These are phyloP conservation scores for Hypanus sabinus DNA, from an alignment of 2,113 vertebrate genomes.

Conservation along the genomic window DNA sequence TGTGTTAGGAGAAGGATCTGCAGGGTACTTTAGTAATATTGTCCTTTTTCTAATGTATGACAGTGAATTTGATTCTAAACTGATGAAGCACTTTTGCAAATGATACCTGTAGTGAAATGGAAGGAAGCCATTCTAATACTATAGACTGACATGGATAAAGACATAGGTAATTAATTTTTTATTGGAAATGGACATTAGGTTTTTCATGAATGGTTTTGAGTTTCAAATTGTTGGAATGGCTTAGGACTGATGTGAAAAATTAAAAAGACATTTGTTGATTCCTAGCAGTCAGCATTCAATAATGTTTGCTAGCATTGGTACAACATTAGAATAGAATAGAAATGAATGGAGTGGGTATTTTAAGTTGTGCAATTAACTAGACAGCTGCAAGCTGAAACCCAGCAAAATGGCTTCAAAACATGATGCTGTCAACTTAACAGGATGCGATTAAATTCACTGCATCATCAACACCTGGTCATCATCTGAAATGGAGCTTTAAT, in stretches of 20 bases:
- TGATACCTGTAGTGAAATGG: background rate
- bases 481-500: no score
- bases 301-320: background rate
- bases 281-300: background rate
- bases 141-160: background rate
- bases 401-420: background rate
- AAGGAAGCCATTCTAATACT: background rate
- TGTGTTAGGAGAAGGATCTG: background rate
- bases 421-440: background rate
- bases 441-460: background rate
- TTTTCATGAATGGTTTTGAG: background rate
- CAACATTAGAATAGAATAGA: background rate
- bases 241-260: background rate
- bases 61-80: background rate
- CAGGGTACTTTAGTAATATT: background rate
- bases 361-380: background rate
- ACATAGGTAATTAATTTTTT: background rate
- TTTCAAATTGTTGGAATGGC: background rate
- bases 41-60: background rate
- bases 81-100: background rate
- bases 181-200: background rate
- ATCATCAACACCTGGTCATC: background rate
- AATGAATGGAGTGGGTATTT: background rate
- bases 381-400: background rate
- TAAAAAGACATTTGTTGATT: background rate